These are phyloP conservation scores for Aegypius monachus DNA, from an alignment of 2,113 vertebrate species.

Conservation along the genomic window DNA sequence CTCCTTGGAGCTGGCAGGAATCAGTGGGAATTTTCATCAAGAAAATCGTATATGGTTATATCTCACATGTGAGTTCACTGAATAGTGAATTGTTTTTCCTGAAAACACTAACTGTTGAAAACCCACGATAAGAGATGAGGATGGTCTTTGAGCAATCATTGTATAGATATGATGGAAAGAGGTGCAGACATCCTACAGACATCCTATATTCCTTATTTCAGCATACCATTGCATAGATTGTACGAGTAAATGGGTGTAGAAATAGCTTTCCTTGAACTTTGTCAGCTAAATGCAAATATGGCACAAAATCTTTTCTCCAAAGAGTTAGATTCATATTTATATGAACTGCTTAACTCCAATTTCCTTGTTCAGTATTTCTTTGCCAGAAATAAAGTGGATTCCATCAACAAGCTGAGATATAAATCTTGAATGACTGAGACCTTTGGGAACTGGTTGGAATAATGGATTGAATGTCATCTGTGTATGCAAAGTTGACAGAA, in stretches of 20 bases:
- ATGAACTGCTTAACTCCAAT: conserved; percentile 1
- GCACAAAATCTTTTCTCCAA: background rate
- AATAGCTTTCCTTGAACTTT: conserved; percentile 28
- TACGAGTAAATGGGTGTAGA: background rate
- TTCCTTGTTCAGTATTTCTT: conserved; percentile 11
- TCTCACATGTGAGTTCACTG: background rate
- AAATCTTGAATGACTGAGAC: conserved; percentile 52
- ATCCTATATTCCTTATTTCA: background rate
- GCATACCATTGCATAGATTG: background rate
- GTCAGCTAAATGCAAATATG: conserved; percentile 24
- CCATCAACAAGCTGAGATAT: background rate
- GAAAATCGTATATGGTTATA: rapidly evolving
- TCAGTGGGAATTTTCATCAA: background rate
- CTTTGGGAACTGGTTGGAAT: conserved; percentile 2
- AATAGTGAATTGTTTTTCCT: background rate
- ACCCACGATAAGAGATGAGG: background rate
- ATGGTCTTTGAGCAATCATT: background rate
- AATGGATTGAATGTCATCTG: conserved; percentile 29
- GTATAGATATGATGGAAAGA: background rate
- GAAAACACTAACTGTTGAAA: background rate
- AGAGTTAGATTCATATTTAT: background rate
- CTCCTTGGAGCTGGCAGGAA: background rate
- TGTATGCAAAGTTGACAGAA: conserved; percentile 32
- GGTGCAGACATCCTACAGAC: background rate
- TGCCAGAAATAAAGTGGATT: conserved; percentile 11